A percentile compares a stretch with the other conserved stretches of the same genome.
These are phyloP conservation scores for Mormoops blainvillei DNA, from an alignment of 2,113 vertebrate genomes.

Conservation along the genomic window DNA sequence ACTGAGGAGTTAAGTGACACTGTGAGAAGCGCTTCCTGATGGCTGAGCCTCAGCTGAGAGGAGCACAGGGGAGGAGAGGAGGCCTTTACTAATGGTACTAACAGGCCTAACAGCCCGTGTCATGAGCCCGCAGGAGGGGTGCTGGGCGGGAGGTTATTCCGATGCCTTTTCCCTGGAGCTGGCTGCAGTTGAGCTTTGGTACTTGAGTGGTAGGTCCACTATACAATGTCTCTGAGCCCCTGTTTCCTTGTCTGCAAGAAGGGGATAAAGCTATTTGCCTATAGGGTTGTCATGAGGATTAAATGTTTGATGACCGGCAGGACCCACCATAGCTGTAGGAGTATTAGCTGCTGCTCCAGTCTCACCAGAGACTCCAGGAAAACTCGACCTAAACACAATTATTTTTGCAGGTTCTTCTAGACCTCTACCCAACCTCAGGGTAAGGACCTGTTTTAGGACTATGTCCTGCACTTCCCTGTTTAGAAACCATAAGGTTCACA, in stretches of 20 bases:
- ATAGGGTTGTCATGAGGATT: background rate
- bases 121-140: background rate
- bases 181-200: background rate
- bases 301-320: background rate
- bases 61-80: background rate
- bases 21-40: background rate
- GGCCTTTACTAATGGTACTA: background rate
- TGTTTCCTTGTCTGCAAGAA: background rate
- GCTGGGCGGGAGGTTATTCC: background rate
- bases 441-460: background rate
- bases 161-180: background rate
- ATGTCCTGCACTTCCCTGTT: background rate
- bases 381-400: background rate
- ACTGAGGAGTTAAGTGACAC: background rate
- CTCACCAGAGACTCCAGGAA: background rate
- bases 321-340: too few relatives aligned
- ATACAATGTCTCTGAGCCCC: background rate
- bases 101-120: too few relatives aligned
- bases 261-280: background rate
- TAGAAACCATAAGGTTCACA: background rate
- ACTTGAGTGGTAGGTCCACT: background rate
- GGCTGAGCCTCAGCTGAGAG: background rate
- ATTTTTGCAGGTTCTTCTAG: background rate
- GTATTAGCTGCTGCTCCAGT: background rate
- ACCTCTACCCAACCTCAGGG: background rate